Evolutionary conservation across 2,797 vertebrate species (phyloP), one percentile per base, ranked within the genome.

Genomic region (Catostomus latipinnis): DNA sequence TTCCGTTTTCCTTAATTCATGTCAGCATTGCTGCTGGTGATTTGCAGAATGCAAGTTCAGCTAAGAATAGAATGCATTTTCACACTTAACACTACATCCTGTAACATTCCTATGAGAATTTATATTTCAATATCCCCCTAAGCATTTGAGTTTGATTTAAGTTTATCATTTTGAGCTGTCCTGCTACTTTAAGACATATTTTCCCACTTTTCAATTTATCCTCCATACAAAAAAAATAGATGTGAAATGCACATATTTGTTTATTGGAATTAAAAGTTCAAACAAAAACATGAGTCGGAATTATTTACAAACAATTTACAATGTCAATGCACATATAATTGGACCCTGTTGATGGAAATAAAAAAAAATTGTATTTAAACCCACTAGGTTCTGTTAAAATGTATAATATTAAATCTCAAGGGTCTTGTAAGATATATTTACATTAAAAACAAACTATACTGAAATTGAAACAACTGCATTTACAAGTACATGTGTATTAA

Each of bases 251-350:
- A 69, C 66, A 16, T 22, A 13, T 70, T 61, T 78, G 13, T 74
- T 74, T 58, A 73, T 80, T 80, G 60, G 34, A 34, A 78, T 78
- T 78, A 79, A 73, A 69, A 58, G 8, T 13, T 61, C 45, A 13
- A 82, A 78, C 54, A 74, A 16, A 14, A 68, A 5, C 22, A 22
- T 22, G 6, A 67, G 7, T 56, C 45, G 54, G 14, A 53, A 53
- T 74, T 63, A 53, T 70, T 78, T 78, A 57, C 34, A 22, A 5
- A n/a, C 22, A 61, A 69, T 11, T 48, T 6, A 56, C 3, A 13
- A 46, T 34, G 9, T 58, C 46, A 49, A 11, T 14, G 54, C 6
- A 12, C 9, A 68, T 43, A 11, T 13, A 49, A 13, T 34, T 50
- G 4, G 9, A 61, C 62, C 34, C 7, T 45, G 5, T 65, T 46